Evolutionary conservation across 2,888 invertebrate species (phyloP).

Genomic region (Mycalesis mineus): DNA sequence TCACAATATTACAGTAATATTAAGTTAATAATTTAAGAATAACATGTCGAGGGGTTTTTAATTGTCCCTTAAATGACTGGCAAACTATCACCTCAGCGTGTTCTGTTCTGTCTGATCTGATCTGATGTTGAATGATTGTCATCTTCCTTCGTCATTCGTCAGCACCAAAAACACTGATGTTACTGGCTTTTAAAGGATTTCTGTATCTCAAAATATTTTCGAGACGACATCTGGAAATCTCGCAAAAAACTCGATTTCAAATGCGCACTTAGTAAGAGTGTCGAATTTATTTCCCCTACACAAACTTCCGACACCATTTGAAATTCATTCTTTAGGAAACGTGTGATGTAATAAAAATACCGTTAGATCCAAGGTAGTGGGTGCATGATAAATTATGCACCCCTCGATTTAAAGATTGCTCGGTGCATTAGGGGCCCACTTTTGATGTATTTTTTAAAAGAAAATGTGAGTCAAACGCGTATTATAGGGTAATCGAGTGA

Average conservation of each 20-base stretch:
- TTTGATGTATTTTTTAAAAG: slow-evolving; percentile 62
- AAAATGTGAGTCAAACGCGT: slow-evolving; percentile 64
- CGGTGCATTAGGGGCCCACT: slow-evolving; percentile 65
- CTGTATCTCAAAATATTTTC: background rate
- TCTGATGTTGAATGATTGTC: too few species aligned
- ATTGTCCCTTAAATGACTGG: too few species aligned
- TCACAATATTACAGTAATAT: too few species aligned
- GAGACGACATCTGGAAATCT: slow-evolving; percentile 10
- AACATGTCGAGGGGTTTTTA: too few species aligned
- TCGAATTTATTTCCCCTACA: slow-evolving; percentile 62
- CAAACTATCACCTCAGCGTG: too few species aligned
- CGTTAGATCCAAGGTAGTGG: slow-evolving; percentile 60
- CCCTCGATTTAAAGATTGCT: slow-evolving; percentile 69
- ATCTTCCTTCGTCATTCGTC: too few species aligned
- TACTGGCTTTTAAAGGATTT: too few species aligned
- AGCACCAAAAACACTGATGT: too few species aligned
- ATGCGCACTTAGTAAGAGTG: slow-evolving; percentile 35
- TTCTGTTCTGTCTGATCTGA: too few species aligned
- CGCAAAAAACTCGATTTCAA: slow-evolving; percentile 13
- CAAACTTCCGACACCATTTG: slow-evolving; percentile 76
- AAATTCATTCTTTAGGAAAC: slow-evolving; percentile 75
- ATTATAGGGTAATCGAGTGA: slow-evolving; percentile 48
- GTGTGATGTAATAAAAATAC: slow-evolving; percentile 77
- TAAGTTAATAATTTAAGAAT: too few species aligned
- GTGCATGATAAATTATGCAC: slow-evolving; percentile 72